Conservation (phyloP, 2,888 invertebrate genomes). For the Acanthosepion lycidas region DNA sequence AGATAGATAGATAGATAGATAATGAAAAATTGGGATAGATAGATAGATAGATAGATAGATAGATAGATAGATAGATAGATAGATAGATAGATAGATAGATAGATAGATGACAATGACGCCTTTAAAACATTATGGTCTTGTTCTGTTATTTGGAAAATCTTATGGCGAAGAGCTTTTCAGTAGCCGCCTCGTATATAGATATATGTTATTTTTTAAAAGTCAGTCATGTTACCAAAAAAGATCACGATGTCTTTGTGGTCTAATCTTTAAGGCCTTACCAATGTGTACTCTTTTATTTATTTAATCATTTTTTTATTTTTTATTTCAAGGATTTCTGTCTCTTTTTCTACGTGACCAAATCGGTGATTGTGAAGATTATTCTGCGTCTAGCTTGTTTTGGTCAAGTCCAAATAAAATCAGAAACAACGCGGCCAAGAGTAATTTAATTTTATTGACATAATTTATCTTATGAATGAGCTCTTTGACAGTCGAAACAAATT, state of each 20-base stretch:
- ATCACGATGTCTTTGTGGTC: background rate
- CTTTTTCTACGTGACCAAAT: background rate
- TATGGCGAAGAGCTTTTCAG: too few relatives aligned
- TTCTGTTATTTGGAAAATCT: too few relatives aligned
- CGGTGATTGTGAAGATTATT: background rate
- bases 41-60: too few relatives aligned
- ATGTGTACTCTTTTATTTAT: background rate
- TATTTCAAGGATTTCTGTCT: too few relatives aligned
- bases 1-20: too few relatives aligned
- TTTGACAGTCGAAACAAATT: background rate
- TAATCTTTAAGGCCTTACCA: background rate
- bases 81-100: too few relatives aligned
- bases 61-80: too few relatives aligned
- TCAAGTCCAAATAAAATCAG: background rate
- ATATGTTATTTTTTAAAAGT: background rate
- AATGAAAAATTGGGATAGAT: too few relatives aligned
- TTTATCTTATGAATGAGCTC: background rate
- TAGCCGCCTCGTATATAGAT: background rate
- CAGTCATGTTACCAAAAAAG: background rate
- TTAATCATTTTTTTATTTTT: too few relatives aligned
- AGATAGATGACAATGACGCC: too few relatives aligned
- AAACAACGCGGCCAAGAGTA: background rate
- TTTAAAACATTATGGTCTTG: too few relatives aligned
- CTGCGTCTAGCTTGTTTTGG: background rate
- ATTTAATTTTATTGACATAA: conserved; percentile 12